Evolutionary conservation across 2,797 vertebrate species (phyloP).

Genomic region (Meriones psammophilus): DNA sequence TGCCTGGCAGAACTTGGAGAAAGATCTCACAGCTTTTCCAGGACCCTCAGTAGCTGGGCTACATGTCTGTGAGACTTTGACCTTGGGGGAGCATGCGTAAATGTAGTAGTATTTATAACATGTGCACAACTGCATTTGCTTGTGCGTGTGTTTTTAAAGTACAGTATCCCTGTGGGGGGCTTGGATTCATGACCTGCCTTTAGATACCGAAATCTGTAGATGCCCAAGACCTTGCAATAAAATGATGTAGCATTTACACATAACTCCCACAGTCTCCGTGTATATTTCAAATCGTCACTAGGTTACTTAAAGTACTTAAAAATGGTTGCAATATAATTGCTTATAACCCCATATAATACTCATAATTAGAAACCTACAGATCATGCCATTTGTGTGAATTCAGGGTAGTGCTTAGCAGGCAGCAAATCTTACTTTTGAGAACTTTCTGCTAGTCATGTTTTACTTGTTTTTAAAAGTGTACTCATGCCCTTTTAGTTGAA

Average conservation of each 20-base stretch:
- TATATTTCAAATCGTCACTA: background rate
- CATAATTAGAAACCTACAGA: no score
- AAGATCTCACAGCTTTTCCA: constrained; percentile 58
- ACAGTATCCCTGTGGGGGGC: background rate
- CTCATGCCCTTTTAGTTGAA: background rate
- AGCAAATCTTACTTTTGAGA: background rate
- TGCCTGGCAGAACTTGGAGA: constrained; percentile 78
- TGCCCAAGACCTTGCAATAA: background rate
- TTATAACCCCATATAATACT: background rate
- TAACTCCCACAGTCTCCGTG: background rate
- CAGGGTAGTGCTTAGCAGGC: background rate
- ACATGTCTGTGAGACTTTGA: background rate
- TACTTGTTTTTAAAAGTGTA: background rate
- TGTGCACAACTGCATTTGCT: background rate
- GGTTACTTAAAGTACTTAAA: background rate
- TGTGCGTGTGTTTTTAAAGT: background rate
- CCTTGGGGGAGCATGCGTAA: background rate
- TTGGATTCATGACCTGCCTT: background rate
- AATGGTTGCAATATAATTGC: background rate
- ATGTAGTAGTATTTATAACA: background rate
- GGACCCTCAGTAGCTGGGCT: no score
- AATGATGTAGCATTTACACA: background rate
- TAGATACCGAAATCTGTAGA: background rate
- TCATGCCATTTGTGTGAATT: background rate
- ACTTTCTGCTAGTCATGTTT: background rate